Evolutionary conservation across 2,113 vertebrate genomes (phyloP), one percentile per base, ranked within the genome.

Genomic region (Chaetodon auriga): DNA sequence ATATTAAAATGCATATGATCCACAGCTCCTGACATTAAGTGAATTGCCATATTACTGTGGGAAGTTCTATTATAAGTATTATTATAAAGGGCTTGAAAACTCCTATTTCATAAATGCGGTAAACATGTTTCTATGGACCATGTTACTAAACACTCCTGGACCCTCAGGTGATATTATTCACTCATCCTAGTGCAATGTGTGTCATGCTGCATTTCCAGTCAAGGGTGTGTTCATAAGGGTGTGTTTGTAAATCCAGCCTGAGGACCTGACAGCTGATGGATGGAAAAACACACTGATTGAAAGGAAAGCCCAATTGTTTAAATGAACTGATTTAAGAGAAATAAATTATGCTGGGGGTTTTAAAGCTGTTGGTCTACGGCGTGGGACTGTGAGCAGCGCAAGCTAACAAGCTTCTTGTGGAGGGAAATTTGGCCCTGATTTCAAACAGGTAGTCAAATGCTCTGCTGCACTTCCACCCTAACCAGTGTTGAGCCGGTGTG

Each of bases 141-240:
- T 25, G n/a, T 81, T 55, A 45, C 2, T 38, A 7, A 69, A 71
- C 58, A 62, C n/a, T 45, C 3, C 2, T 30, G 41, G 35, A 13
- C 46, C 77, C 79, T 82, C 78, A n/a, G 82, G 87, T 41, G 77
- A 75, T 64, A 38, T 75, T 65, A 43, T 73, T 69, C 77, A 48
- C 53, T 53, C 25, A 53, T 71, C 15, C 1, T 1, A 12, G 57
- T 79, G 18, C 66, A 82, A 45, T 55, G 78, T 68, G 58, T 45
- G 78, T 43, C 66, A 85, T 68, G 23, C 75, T 75, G 84, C n/a
- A 30, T 72, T 76, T 79, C 68, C 36, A 80, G 61, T 75, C 4
- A 9, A 61, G 60, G 82, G 85, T 19, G 60, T 90, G 84, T 76
- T 84, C 70, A 68, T n/a, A 38, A 65, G 45, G 68, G 80, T 64